Evolutionary conservation across 2,797 vertebrate genomes (phyloP).

Genomic region (Oreortyx pictus): DNA sequence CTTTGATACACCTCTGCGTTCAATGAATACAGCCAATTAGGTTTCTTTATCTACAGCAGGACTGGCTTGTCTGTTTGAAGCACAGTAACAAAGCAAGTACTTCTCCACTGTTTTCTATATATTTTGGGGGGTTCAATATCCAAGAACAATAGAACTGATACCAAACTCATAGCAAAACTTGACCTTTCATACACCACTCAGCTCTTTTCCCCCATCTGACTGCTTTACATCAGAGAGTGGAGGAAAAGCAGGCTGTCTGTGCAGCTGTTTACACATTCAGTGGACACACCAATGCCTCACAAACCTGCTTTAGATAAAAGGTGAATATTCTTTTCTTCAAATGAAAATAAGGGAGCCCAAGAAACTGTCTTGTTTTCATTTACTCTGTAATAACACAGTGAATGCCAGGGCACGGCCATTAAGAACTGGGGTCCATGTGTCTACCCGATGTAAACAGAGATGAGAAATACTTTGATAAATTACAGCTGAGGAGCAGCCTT

Average conservation of each 20-base stretch:
- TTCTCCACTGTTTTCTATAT: not conserved
- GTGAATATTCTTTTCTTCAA: constrained; percentile 28
- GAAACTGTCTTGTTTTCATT: not conserved
- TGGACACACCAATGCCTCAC: not conserved
- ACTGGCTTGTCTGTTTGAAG: constrained; percentile 29
- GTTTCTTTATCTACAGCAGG: constrained; percentile 29
- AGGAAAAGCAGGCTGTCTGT: not conserved
- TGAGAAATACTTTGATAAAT: constrained; percentile 17
- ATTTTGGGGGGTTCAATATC: not conserved
- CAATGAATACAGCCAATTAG: constrained; percentile 18
- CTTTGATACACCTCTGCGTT: not conserved
- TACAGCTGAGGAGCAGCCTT: not conserved
- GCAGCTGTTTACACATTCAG: not conserved
- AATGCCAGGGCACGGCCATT: not conserved
- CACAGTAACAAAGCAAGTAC: not conserved
- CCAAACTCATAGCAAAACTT: constrained; percentile 8
- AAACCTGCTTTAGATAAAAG: constrained; percentile 22
- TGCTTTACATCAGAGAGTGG: not conserved
- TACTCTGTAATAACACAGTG: not conserved
- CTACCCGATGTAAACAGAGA: constrained; percentile 3
- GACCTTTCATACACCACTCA: not conserved
- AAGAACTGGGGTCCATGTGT: not conserved
- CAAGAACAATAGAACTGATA: not conserved
- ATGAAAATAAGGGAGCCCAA: constrained; percentile 26
- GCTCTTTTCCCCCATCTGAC: not conserved